Conservation (phyloP, 2,797 vertebrate genomes). For the Delichon dasypus region DNA sequence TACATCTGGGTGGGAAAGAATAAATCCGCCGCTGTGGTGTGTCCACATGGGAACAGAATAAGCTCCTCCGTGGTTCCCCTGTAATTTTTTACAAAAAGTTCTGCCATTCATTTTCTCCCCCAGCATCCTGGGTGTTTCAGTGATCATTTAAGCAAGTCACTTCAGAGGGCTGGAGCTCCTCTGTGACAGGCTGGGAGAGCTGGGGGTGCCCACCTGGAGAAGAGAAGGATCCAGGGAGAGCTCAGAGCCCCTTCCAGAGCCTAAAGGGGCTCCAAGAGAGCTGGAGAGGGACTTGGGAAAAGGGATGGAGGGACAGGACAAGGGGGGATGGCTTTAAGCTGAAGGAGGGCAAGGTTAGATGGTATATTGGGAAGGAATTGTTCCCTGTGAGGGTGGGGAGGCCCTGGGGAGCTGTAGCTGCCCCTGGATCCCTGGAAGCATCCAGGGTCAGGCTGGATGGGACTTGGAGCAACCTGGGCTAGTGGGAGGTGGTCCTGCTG, state of each 20-base stretch:
- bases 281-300: not conserved
- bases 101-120: not conserved
- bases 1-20: not conserved
- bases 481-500: not conserved
- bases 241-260: not conserved
- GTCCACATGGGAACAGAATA: accelerated
- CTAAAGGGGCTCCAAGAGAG: not conserved
- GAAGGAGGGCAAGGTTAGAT: accelerated
- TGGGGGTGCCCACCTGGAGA: not conserved
- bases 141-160: not conserved
- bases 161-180: not conserved
- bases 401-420: not conserved
- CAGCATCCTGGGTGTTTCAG: not conserved
- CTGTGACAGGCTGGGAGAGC: not conserved
- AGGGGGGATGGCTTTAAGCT: accelerated
- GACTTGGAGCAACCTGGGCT: accelerated
- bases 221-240: not conserved
- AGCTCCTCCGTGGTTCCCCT: not conserved
- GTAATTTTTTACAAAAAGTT: not conserved
- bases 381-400: accelerated
- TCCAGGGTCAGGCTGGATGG: accelerated
- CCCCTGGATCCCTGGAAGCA: not conserved
- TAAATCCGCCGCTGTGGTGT: not conserved
- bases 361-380: not conserved
- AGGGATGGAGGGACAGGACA: not conserved